Evolutionary conservation across 2,113 vertebrate genomes (phyloP).

Genomic region (Diadophis punctatus): DNA sequence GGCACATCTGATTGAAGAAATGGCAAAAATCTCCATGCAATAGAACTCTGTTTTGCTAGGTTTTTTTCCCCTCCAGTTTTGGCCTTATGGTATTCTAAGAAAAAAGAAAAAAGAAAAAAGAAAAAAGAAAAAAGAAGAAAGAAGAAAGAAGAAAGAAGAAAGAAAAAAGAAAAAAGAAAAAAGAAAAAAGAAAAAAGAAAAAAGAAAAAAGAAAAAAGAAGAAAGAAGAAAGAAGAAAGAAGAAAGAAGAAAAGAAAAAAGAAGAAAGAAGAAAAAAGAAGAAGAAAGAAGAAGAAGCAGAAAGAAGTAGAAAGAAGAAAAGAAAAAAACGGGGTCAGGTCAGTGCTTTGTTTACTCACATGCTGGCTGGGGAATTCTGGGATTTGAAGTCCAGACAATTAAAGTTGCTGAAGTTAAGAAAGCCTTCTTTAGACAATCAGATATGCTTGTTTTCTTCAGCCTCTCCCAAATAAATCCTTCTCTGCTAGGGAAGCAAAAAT

Average conservation of each 20-base stretch:
- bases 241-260: not conserved
- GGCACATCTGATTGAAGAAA: not conserved
- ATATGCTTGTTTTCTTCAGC: slow-evolving; percentile 24
- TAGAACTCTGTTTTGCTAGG: not conserved
- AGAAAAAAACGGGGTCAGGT: not conserved
- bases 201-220: not conserved
- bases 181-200: not conserved
- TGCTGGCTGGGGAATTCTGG: not conserved
- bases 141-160: too few species aligned
- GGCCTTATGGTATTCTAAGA: not conserved
- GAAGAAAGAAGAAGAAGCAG: too few species aligned
- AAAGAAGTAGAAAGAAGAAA: too few species aligned
- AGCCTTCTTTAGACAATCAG: slow-evolving; percentile 2
- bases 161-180: not conserved
- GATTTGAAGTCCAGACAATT: not conserved
- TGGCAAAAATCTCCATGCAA: not conserved
- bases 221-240: too few species aligned
- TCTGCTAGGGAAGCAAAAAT: not conserved
- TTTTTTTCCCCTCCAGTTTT: not conserved
- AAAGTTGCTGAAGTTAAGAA: not conserved
- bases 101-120: too few species aligned
- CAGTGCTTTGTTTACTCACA: not conserved
- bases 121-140: too few species aligned
- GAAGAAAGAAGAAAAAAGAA: too few species aligned
- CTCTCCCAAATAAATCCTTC: slow-evolving; percentile 29